Conservation (phyloP, 1,140 invertebrate species). For the Stegodyphus mimosarum region DNA sequence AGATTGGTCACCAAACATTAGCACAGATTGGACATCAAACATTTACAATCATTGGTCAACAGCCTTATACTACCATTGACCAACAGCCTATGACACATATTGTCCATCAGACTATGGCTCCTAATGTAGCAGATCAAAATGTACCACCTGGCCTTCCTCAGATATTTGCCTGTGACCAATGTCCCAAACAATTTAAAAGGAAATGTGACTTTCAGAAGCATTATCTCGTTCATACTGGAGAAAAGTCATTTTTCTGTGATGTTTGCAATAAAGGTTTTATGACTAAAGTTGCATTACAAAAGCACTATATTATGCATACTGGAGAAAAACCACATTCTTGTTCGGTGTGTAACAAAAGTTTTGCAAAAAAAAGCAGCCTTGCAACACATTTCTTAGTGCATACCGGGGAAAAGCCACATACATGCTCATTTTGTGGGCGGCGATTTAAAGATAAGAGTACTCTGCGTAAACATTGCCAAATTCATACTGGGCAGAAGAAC, state of each 20-base stretch:
- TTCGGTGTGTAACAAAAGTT: constrained; percentile 61
- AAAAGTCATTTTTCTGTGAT: constrained; percentile 54
- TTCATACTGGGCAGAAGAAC: constrained; percentile 71
- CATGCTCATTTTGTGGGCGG: constrained; percentile 68
- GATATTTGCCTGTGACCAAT: constrained; percentile 44
- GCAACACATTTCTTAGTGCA: constrained; percentile 62
- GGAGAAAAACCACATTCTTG: constrained; percentile 62
- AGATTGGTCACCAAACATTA: constrained; percentile 49
- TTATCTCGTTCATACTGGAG: constrained; percentile 55
- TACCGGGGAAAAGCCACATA: constrained; percentile 64
- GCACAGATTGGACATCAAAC: constrained; percentile 53
- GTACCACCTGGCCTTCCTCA: constrained; percentile 43
- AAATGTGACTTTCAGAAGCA: constrained; percentile 60
- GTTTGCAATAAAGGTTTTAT: constrained; percentile 56
- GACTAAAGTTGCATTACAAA: constrained; percentile 50
- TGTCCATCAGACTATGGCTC: constrained; percentile 44
- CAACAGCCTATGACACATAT: constrained; percentile 39
- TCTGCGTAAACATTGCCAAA: constrained; percentile 74
- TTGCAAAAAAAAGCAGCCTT: constrained; percentile 59
- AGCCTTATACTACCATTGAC: constrained; percentile 51
- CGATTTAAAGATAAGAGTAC: constrained; percentile 72
- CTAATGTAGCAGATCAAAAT: constrained; percentile 34
- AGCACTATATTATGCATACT: constrained; percentile 59
- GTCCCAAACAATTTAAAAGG: constrained; percentile 50
- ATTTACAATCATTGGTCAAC: constrained; percentile 56